A percentile compares a stretch with the other conserved stretches of the same genome.
phyloP scores from a whole-genome alignment of 2,888 invertebrate genomes.

The Kryphioiulus occultus region DNA sequence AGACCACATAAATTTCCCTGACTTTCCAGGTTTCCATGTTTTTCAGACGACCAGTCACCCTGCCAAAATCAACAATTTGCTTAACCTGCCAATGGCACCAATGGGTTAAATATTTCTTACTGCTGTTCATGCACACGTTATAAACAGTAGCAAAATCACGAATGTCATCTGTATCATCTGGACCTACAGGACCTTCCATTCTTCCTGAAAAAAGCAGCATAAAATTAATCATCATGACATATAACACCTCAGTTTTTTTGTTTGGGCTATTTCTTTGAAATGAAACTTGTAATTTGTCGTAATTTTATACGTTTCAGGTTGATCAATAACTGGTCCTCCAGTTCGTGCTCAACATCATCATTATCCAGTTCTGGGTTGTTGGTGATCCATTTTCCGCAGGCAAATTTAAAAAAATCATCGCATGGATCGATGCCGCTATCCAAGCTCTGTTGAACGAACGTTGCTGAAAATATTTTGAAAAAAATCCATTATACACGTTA shows the following conservation, averaged over 20 bases:
- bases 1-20: no score
- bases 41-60: no score
- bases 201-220: neutral
- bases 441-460: neutral
- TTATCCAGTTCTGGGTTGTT: no score
- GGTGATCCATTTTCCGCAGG: neutral
- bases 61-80: no score
- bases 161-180: slow-evolving; percentile 38
- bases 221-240: neutral
- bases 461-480: neutral
- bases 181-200: slow-evolving; percentile 41
- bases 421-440: neutral
- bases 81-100: no score
- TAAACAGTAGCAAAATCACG: slow-evolving; percentile 13
- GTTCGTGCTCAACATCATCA: neutral
- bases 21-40: no score
- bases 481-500: no score
- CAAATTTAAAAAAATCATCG: neutral
- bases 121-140: slow-evolving; percentile 46
- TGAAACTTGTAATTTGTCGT: no score
- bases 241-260: no score
- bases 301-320: neutral
- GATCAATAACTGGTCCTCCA: neutral
- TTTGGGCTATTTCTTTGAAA: no score
- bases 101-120: neutral